phyloP scores from a whole-genome alignment of 2,888 invertebrate genomes.

The Eristalinus sepulchralis region DNA sequence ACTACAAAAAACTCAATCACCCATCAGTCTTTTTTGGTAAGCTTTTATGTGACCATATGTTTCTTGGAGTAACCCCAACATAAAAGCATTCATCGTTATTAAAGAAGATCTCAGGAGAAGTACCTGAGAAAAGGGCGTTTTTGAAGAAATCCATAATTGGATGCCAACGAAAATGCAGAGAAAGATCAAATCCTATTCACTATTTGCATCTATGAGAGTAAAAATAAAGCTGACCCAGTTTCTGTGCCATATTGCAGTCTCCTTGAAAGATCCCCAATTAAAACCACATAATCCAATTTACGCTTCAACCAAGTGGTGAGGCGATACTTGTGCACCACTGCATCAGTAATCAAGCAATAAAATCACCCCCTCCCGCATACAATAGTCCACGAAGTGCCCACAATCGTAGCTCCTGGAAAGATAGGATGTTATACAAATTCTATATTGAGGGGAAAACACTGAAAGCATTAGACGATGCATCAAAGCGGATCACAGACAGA shows the following conservation, averaged over 20 bases:
- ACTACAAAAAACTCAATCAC: too few species aligned
- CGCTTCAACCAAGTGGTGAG: conserved; percentile 14
- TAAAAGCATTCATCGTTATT: too few species aligned
- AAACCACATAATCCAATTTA: conserved; percentile 28
- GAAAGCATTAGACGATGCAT: conserved; percentile 15
- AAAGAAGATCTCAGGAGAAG: too few species aligned
- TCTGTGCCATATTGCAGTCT: not conserved
- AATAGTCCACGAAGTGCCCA: not conserved
- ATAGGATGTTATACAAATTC: conserved; percentile 20
- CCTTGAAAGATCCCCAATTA: conserved; percentile 18
- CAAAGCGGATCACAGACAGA: conserved; percentile 26
- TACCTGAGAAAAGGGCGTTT: not conserved
- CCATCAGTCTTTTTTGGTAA: too few species aligned
- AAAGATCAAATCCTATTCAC: not conserved
- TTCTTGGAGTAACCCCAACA: too few species aligned
- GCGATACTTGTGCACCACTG: not conserved
- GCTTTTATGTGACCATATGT: too few species aligned
- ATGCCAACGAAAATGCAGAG: not conserved
- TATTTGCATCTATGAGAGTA: not conserved
- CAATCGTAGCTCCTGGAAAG: conserved; percentile 28
- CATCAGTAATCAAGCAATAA: conserved; percentile 34
- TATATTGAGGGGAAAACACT: conserved; percentile 19
- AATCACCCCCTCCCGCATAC: not conserved
- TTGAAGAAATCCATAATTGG: not conserved
- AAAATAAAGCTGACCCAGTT: not conserved